Conservation (phyloP, 1,140 invertebrate genomes). For the Drosophila tristis region DNA sequence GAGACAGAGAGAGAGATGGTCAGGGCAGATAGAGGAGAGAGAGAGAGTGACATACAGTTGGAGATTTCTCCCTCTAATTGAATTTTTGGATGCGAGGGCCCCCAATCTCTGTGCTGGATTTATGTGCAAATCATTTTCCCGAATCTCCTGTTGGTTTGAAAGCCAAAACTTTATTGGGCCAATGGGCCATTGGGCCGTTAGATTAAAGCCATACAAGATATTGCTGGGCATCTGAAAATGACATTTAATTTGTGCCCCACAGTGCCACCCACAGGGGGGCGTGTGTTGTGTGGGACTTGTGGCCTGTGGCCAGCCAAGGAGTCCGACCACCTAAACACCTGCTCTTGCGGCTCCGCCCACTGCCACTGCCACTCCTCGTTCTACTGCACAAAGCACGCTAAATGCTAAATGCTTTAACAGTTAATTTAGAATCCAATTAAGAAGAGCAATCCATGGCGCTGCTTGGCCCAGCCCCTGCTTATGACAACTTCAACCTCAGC, state of each 20-base stretch:
- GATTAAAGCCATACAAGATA: background rate
- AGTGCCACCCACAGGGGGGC: no score
- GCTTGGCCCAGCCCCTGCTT: slow-evolving; percentile 13
- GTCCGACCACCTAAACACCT: slow-evolving; percentile 3
- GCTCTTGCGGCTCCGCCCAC: background rate
- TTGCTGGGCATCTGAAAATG: background rate
- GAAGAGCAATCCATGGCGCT: slow-evolving; percentile 27
- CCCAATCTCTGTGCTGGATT: slow-evolving; percentile 14
- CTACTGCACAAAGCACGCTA: background rate
- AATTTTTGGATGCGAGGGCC: slow-evolving; percentile 33
- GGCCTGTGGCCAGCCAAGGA: slow-evolving; percentile 14
- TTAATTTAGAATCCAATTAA: slow-evolving; percentile 78
- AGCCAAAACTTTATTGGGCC: slow-evolving; percentile 29
- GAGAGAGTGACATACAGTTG: background rate
- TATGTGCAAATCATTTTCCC: slow-evolving; percentile 41
- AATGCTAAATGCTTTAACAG: slow-evolving; percentile 46
- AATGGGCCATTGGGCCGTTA: background rate
- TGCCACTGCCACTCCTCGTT: no score
- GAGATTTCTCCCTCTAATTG: slow-evolving; percentile 36
- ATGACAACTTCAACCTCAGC: slow-evolving; percentile 25
- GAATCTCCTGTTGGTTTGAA: background rate
- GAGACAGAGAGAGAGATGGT: background rate
- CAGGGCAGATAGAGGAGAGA: background rate
- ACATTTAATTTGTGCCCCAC: background rate
- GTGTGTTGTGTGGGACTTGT: slow-evolving; percentile 8